Base-by-base conservation (phyloP, 2,113 vertebrate genomes). In the Globicephala melas region DNA sequence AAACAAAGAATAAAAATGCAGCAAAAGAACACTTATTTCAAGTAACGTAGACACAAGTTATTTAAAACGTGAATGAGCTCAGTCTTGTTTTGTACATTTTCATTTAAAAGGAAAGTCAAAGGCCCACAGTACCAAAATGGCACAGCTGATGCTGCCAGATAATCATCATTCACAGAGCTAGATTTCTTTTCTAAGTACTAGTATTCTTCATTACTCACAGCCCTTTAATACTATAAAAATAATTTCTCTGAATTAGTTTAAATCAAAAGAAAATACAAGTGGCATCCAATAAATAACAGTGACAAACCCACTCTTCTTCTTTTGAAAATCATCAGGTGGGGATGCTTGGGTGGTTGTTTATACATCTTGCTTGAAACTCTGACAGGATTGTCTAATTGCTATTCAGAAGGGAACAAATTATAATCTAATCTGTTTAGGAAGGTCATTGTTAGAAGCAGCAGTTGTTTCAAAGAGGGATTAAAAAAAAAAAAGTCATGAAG, bases 391-490 rank as follows among this genome's bases (percentile, higher is more conserved):
- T 60, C 73, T 94, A 93, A 97, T 63, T 95, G 76, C 38, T 81
- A 81, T 50, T 89, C 38, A 41, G 53, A 90, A 65, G 70, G 84
- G 18, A 65, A 92, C 80, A 76, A 96, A 88, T 55, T 91, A 92
- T 55, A 84, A 77, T 50, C 58, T 88, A 67, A 76, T 91, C 25
- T 93, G 53, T 94, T 97, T 85, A 91, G 89, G 60, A 97, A 81
- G 74, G 25, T 88, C 91, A 86, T 6, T 88, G 82, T 17, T 85
- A 88, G 53, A 94, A 90, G 77, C 44, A 25, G 33, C 71, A 95
- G 82, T 5, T 82, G 31, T 60, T 77, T 82, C 53, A 76, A 84
- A 93, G 28, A 86, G 3, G 15, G 17, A 85, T 55, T 11, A 36
- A 70, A 25, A 68, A 67, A 62, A 62, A 88, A 62, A 63, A 88